phyloP scores from a whole-genome alignment of 2,888 invertebrate genomes.

The Perizoma affinitatum region DNA sequence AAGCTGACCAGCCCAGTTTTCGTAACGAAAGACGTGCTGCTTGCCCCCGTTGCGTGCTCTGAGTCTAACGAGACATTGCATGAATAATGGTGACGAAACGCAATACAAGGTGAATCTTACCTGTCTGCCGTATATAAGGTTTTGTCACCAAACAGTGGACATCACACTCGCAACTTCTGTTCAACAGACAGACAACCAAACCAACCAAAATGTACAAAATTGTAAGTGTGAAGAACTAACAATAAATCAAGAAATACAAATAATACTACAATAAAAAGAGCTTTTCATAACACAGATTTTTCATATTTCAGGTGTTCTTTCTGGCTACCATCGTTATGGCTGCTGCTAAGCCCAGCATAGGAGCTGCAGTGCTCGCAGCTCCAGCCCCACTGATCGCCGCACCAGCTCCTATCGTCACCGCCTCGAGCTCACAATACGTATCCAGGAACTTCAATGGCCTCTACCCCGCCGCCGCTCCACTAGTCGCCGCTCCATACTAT shows the following conservation, averaged over 20 bases:
- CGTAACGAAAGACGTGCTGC: conserved; percentile 52
- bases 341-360: conserved; percentile 63
- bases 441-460: conserved; percentile 47
- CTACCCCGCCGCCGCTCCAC: conserved; percentile 75
- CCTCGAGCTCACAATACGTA: conserved; percentile 59
- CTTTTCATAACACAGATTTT: not conserved
- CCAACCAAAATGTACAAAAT: conserved; percentile 69
- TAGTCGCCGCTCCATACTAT: conserved; percentile 87
- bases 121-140: conserved; percentile 74
- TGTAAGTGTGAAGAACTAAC: conserved; percentile 51
- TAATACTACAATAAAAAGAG: too few relatives aligned
- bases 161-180: conserved; percentile 70
- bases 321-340: conserved; percentile 64
- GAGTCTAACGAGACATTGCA: conserved; percentile 67
- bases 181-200: conserved; percentile 55
- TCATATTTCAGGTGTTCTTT: conserved; percentile 62
- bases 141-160: conserved; percentile 62
- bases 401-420: conserved; percentile 63
- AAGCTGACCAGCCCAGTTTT: conserved; percentile 56
- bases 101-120: conserved; percentile 79
- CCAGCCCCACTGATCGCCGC: conserved; percentile 73
- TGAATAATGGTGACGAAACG: conserved; percentile 64
- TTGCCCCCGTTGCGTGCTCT: conserved; percentile 72
- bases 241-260: not conserved
- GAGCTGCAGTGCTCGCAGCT: conserved; percentile 60